Base-by-base conservation (phyloP, 2,888 invertebrate genomes). In the Ceriagrion tenellum region DNA sequence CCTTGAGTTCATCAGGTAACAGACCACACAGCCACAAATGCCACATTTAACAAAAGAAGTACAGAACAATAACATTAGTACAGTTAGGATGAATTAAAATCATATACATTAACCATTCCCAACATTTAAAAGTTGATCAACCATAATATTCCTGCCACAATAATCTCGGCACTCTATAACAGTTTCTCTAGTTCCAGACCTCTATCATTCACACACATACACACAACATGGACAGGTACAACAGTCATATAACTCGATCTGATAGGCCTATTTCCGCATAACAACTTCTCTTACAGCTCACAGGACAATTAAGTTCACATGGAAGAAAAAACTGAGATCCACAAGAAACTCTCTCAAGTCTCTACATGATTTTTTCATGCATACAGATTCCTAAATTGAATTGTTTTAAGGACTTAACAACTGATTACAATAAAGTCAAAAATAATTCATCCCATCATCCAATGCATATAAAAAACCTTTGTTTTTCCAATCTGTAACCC, bases 21-120 rank as follows among this genome's bases (percentile, higher is more conserved):
- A 89, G 89, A 89, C 55, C 89, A 89, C 89, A 89, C 89, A 89
- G 89, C 89, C 89, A 89, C 89, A 89, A 89, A 89, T 89, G 89
- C 89, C 89, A 89, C 89, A 89, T 40, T 47, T 88, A 88, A 88
- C 88, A 88, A 40, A 89, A 89, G 55, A 55, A 89, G 89, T 55
- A 55, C 0, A 55, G 89, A 89, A 55, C 89, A 47, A 89, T 89
- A 89, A 89, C 89, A 89, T 47, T 55, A 89, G 89, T 89, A 89
- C 89, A 89, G 55, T 55, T 55, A 89, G 55, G n/a, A 55, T 89
- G 55, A 89, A 47, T 89, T 55, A 55, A 89, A 89, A 89, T 89
- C 89, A 89, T 89, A 55, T 55, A 89, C 89, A 89, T 89, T 89
- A 89, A 89, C 89, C 89, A 89, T 55, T 89, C 55, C 55, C 55